Evolutionary conservation across 1,140 invertebrate genomes (phyloP), one percentile per base, ranked within the genome.

Genomic region (Drosophila nannoptera): DNA sequence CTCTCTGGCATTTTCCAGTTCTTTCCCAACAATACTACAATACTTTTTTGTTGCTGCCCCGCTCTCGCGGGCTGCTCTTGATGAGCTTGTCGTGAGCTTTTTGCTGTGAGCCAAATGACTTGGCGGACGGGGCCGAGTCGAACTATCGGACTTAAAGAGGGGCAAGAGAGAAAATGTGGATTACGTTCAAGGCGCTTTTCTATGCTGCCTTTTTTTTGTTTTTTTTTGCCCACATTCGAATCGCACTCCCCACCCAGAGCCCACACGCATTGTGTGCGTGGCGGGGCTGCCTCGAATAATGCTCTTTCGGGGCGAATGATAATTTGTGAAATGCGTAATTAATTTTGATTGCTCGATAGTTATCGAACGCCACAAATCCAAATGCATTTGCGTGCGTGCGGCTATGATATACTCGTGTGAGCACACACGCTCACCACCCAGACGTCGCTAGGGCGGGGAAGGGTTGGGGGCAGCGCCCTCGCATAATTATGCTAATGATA

Each of bases 301-400:
- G 36, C 35, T 22, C 53, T 70, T 52, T 52, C 33, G 46, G 29
- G 31, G 11, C 33, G 12, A 40, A 56, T 31, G 66, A 64, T 69
- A 73, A 69, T 69, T 64, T 69, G 66, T 60, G 62, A 73, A 73
- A 52, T 42, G 54, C 36, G 42, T 64, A 69, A 69, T 69, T 59
- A 48, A 69, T 63, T 64, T 69, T 54, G 67, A 73, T 73, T 73
- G 54, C 22, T 68, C 67, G 49, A 69, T 69, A 65, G 61, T 53
- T 59, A 52, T 40, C 33, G 7, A 54, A 53, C 8, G 9, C 46
- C 32, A 36, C 48, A 54, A 58, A 70, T 59, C 58, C 53, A 70
- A 64, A 58, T 56, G 49, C 48, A 70, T 35, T 35, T 67, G 46
- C 33, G 36, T 38, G 33, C 7, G 29, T 31, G 32, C 32, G 4